Conservation (phyloP, 92 coral and sea anemone species). For the Bergia puertoricense region DNA sequence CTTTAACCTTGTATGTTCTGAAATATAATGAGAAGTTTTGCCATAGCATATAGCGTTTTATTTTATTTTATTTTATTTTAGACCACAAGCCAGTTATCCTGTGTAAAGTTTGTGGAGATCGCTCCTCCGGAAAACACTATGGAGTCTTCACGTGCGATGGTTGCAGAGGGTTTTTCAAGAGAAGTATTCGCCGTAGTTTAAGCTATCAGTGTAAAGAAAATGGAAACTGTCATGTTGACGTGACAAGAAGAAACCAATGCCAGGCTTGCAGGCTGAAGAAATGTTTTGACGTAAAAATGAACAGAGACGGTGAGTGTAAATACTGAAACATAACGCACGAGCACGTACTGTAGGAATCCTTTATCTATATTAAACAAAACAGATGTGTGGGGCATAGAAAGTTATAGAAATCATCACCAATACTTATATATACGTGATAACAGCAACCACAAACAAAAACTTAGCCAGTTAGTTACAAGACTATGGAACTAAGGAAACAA, state of each 20-base stretch:
- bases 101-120: slow-evolving; percentile 96
- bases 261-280: slow-evolving; percentile 96
- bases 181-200: slow-evolving; percentile 86
- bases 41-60: not conserved
- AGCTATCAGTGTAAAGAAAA: slow-evolving; percentile 90
- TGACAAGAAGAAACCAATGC: slow-evolving; percentile 94
- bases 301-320: slow-evolving; percentile 84
- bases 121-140: slow-evolving; percentile 99
- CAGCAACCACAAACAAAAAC: too few relatives aligned
- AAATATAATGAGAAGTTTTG: not conserved
- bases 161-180: slow-evolving; percentile 95
- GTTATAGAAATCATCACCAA: not conserved
- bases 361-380: not conserved
- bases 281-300: slow-evolving; percentile 93
- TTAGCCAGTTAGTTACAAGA: not conserved
- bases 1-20: not conserved
- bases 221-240: slow-evolving; percentile 91
- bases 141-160: slow-evolving; percentile 99
- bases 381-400: not conserved
- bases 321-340: not conserved
- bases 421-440: not conserved
- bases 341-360: not conserved
- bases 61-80: slow-evolving; percentile 18
- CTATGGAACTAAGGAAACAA: not conserved
- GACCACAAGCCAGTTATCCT: slow-evolving; percentile 90